Conservation (phyloP, 2,888 invertebrate genomes). For the Ichneumoninae sp. region DNA sequence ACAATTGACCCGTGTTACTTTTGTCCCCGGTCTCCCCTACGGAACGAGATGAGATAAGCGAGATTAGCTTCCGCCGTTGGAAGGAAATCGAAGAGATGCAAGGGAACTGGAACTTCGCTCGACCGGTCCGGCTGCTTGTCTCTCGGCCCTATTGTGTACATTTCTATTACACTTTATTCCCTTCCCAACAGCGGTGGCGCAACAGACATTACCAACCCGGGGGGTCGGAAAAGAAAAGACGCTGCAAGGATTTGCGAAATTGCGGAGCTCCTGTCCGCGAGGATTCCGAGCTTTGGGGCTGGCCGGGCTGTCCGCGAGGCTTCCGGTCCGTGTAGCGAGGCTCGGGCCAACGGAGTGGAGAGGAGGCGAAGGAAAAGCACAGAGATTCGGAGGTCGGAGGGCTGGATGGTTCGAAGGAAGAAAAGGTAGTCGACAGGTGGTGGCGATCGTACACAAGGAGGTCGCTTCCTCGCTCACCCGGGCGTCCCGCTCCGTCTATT, state of each 20-base stretch:
- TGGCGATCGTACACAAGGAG: slow-evolving; percentile 36
- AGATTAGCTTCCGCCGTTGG: not conserved
- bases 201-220: not conserved
- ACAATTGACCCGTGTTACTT: too few species aligned
- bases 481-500: not conserved
- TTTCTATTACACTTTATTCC: slow-evolving; percentile 30
- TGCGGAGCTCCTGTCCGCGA: slow-evolving; percentile 46
- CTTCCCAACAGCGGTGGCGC: not conserved
- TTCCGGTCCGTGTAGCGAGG: slow-evolving; percentile 19
- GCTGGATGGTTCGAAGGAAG: not conserved
- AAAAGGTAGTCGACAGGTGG: slow-evolving; percentile 47
- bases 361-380: slow-evolving; percentile 26
- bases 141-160: not conserved
- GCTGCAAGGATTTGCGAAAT: slow-evolving; percentile 45
- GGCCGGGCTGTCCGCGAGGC: slow-evolving; percentile 36
- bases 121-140: not conserved
- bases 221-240: slow-evolving; percentile 30
- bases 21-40: too few species aligned
- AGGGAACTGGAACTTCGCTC: not conserved
- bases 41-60: slow-evolving; percentile 1
- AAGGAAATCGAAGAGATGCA: slow-evolving; percentile 2
- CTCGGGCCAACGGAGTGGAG: not conserved
- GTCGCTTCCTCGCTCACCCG: slow-evolving; percentile 11
- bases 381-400: slow-evolving; percentile 7
- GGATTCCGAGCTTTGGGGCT: slow-evolving; percentile 44